Percentiles rank a stretch among this genome's conserved stretches.
Conservation (phyloP, 1,140 invertebrate genomes). For the Anthonomus grandis region DNA sequence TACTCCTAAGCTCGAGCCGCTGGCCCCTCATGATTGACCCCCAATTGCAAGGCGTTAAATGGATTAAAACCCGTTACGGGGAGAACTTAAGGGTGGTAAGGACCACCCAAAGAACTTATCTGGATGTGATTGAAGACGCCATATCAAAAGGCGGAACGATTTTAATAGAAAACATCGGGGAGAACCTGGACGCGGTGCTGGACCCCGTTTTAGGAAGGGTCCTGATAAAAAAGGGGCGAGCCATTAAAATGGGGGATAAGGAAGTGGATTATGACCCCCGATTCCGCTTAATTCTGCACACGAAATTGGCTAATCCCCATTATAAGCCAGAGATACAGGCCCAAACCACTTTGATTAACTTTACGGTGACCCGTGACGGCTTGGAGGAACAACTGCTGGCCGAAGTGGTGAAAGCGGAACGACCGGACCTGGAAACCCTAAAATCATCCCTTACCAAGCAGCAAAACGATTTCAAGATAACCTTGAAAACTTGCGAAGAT, state of each 20-base stretch:
- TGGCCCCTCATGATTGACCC: constrained; percentile 97
- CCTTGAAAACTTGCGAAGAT: constrained; percentile 86
- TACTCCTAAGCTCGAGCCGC: constrained; percentile 81
- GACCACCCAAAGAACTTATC: constrained; percentile 76
- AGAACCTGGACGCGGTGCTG: constrained; percentile 84
- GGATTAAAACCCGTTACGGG: constrained; percentile 86
- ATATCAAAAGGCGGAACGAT: constrained; percentile 71
- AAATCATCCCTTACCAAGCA: constrained; percentile 71
- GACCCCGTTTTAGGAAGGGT: constrained; percentile 86
- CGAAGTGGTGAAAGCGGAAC: constrained; percentile 89
- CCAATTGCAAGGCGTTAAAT: constrained; percentile 87
- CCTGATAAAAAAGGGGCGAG: constrained; percentile 78
- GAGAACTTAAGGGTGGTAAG: constrained; percentile 69
- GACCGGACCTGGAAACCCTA: constrained; percentile 82
- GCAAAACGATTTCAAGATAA: constrained; percentile 94
- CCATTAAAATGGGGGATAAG: constrained; percentile 80
- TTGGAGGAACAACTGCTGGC: constrained; percentile 91
- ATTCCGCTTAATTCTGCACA: constrained; percentile 88
- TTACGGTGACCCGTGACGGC: constrained; percentile 88
- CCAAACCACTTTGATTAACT: constrained; percentile 92
- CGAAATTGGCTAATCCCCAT: constrained; percentile 92
- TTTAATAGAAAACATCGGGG: constrained; percentile 87
- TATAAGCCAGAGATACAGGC: constrained; percentile 97
- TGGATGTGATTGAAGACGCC: constrained; percentile 80
- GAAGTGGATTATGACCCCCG: constrained; percentile 83